Conservation (phyloP, 2,888 invertebrate species). For the Drosophila mulleri region DNA sequence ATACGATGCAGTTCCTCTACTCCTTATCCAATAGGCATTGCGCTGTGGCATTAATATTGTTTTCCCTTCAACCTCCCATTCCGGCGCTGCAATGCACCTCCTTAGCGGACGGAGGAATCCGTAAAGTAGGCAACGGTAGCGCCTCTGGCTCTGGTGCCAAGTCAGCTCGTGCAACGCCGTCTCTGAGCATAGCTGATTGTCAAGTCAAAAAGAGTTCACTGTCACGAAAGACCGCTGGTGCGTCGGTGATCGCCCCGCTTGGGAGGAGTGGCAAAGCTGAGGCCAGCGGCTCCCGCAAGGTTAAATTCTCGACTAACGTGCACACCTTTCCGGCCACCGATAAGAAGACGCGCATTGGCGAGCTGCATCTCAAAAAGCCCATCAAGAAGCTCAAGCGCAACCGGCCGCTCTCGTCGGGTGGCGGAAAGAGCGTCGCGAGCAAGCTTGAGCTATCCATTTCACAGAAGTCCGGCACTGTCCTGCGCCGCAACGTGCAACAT, state of each 20-base stretch:
- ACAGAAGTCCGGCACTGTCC: constrained; percentile 11
- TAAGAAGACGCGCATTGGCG: constrained; percentile 53
- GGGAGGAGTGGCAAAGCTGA: neutral
- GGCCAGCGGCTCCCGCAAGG: constrained; percentile 42
- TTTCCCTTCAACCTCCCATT: constrained; percentile 31
- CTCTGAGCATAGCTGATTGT: constrained; percentile 21
- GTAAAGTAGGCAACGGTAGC: constrained; percentile 10
- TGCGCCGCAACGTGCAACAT: constrained; percentile 15
- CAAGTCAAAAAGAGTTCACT: constrained; percentile 42
- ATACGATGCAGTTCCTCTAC: constrained; percentile 7
- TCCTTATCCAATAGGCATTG: constrained; percentile 21
- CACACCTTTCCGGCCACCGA: constrained; percentile 48
- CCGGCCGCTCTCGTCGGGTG: constrained; percentile 15
- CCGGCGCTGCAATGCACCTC: constrained; percentile 19
- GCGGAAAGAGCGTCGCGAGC: constrained; percentile 13
- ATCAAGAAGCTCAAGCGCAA: constrained; percentile 47
- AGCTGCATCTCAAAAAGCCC: constrained; percentile 46
- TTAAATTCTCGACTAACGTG: constrained; percentile 62
- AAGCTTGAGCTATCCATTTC: constrained; percentile 20
- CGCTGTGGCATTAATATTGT: constrained; percentile 40
- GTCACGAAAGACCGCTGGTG: constrained; percentile 27
- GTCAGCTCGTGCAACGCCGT: constrained; percentile 13
- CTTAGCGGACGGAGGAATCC: constrained; percentile 26
- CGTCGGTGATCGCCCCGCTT: neutral
- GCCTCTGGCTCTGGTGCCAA: constrained; percentile 27